Evolutionary conservation across 2,888 invertebrate species (phyloP).

Genomic region (Habrosyne pyritoides): DNA sequence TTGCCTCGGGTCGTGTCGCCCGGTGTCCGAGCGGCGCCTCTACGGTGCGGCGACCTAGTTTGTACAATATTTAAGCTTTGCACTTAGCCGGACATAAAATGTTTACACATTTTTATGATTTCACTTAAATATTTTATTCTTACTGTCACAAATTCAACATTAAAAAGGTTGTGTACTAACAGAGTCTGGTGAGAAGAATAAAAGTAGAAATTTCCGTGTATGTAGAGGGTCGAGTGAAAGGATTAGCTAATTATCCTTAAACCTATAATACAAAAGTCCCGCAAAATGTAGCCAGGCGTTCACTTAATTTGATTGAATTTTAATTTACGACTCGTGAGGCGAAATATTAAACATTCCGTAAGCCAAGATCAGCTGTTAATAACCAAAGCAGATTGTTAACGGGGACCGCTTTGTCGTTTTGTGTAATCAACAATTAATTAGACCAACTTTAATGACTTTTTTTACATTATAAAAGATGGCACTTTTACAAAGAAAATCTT

Average conservation of each 20-base stretch:
- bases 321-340: not conserved
- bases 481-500: too few relatives aligned
- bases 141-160: not conserved
- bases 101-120: not conserved
- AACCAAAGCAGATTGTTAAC: not conserved
- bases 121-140: not conserved
- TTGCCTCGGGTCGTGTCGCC: too few relatives aligned
- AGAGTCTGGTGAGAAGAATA: not conserved
- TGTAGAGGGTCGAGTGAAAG: not conserved
- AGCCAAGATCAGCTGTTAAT: not conserved
- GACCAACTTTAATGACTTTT: not conserved
- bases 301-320: not conserved
- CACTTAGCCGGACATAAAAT: not conserved
- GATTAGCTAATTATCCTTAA: too few relatives aligned
- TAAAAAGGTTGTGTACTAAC: not conserved
- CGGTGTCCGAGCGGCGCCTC: conserved; percentile 1
- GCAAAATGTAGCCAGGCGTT: too few relatives aligned
- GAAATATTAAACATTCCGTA: not conserved
- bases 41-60: not conserved
- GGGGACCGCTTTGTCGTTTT: not conserved
- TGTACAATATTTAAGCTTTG: conserved; percentile 2
- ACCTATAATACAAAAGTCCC: too few relatives aligned
- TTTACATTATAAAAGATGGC: not conserved
- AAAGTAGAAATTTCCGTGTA: not conserved
- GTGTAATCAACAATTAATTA: not conserved